These are phyloP conservation scores for Hydrolagus colliei DNA, from an alignment of 2,797 vertebrate species.

Conservation along the genomic window DNA sequence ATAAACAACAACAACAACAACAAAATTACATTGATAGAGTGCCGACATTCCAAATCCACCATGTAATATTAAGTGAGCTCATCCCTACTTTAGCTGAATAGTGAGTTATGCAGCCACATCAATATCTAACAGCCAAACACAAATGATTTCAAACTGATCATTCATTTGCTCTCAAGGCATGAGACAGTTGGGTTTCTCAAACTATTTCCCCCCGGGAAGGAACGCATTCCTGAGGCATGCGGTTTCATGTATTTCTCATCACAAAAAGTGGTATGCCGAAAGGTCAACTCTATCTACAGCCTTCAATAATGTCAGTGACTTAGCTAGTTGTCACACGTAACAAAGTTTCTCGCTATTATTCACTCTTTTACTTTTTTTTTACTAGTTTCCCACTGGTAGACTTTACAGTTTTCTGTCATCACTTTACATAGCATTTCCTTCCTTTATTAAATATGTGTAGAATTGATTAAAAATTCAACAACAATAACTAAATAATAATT, in stretches of 20 bases:
- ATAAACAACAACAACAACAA: background rate
- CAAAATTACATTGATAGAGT: too few relatives aligned
- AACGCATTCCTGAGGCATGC: constrained; percentile 15
- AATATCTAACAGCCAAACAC: background rate
- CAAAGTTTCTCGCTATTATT: background rate
- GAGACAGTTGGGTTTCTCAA: background rate
- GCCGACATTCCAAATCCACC: too few relatives aligned
- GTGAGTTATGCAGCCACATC: background rate
- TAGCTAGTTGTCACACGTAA: background rate
- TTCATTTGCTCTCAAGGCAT: background rate
- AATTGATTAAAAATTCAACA: too few relatives aligned
- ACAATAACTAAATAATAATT: too few relatives aligned
- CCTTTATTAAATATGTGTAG: background rate
- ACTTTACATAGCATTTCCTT: background rate
- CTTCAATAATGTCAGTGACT: background rate
- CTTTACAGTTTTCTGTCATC: background rate
- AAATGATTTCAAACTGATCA: background rate
- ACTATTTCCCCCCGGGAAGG: background rate
- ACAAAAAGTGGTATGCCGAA: background rate
- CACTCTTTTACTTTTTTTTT: background rate
- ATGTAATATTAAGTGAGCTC: background rate
- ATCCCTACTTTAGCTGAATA: background rate
- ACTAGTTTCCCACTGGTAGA: background rate
- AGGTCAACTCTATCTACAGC: background rate
- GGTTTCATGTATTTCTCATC: constrained; percentile 4